Percentiles rank a stretch among this genome's conserved stretches.
Evolutionary conservation across 2,113 vertebrate species (phyloP).

Genomic region (Hippocampus comes): DNA sequence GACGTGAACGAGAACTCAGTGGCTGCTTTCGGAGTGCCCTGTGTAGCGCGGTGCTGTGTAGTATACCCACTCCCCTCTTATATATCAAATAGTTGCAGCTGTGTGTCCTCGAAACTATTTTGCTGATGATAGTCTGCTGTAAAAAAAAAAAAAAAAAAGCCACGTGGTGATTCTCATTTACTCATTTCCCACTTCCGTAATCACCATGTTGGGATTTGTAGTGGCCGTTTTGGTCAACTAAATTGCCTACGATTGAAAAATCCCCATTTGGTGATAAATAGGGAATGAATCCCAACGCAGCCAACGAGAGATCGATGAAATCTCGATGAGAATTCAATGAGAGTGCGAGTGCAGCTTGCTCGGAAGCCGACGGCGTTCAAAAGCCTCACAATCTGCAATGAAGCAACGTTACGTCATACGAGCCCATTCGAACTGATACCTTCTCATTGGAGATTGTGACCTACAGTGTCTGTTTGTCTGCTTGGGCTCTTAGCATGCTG

Average conservation of each 20-base stretch:
- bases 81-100: no score
- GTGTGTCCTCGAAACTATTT: no score
- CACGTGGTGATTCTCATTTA: no score
- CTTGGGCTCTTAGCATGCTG: background rate
- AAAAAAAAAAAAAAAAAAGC: no score
- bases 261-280: background rate
- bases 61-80: no score
- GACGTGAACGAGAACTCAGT: background rate
- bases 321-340: background rate
- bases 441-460: conserved; percentile 62
- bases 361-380: conserved; percentile 47
- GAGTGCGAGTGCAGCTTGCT: conserved; percentile 22
- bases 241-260: background rate
- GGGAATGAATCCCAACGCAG: background rate
- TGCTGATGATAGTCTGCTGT: no score
- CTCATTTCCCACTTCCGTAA: no score
- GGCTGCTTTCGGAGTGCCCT: background rate
- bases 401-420: conserved; percentile 9
- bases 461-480: conserved; percentile 18
- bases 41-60: no score
- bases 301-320: background rate
- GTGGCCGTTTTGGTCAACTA: no score
- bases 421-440: conserved; percentile 17
- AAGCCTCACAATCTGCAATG: conserved; percentile 68
- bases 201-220: no score